Evolutionary conservation across 2,888 invertebrate species (phyloP).

Genomic region (Capitulum mitella): DNA sequence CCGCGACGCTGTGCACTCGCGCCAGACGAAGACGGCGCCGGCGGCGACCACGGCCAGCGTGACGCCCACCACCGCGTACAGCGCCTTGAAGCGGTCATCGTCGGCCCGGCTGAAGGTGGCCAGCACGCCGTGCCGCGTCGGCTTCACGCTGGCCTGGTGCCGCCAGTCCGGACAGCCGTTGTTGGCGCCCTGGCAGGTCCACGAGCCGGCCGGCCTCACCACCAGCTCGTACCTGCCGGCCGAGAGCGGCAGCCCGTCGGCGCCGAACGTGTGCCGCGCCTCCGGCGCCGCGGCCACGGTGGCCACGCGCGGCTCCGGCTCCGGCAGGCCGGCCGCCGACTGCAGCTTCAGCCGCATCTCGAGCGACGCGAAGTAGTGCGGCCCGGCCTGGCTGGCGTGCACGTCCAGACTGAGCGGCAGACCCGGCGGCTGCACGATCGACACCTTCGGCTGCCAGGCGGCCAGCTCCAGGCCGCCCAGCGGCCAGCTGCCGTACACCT

Average conservation of each 20-base stretch:
- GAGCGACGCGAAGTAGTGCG: background rate
- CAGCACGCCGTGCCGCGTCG: too few species aligned
- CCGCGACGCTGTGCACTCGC: background rate
- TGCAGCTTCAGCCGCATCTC: background rate
- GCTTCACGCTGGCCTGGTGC: background rate
- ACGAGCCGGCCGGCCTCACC: background rate
- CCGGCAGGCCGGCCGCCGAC: background rate
- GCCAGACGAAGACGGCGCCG: background rate
- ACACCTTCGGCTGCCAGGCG: background rate
- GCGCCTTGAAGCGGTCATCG: background rate
- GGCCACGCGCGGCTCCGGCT: background rate
- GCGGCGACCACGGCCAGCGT: background rate
- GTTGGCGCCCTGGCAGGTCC: constrained; percentile 1
- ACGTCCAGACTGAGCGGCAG: background rate
- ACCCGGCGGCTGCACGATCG: background rate
- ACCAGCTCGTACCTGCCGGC: background rate
- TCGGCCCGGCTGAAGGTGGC: background rate
- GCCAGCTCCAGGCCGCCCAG: background rate
- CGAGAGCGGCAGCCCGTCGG: background rate
- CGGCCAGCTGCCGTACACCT: background rate
- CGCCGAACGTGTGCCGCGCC: background rate
- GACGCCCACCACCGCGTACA: constrained; percentile 3
- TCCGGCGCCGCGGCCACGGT: background rate
- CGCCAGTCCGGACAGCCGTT: background rate
- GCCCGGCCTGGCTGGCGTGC: background rate